Base-by-base conservation (phyloP, 2,888 invertebrate genomes). In the Caenorhabditis panamensis region DNA sequence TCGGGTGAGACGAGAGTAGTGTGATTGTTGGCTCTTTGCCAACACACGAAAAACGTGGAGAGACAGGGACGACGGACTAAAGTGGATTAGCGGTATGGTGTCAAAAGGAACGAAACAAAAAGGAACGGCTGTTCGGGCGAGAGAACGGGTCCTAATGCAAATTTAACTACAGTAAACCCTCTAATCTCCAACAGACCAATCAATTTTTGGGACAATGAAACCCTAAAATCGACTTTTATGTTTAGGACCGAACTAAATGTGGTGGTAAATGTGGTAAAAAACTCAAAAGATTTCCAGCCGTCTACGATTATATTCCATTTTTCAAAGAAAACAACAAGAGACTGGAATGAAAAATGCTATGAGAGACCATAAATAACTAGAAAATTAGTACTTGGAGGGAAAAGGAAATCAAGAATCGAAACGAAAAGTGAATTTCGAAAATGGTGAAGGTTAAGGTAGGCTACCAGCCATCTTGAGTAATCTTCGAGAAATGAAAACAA, bases 31-130 rank as follows among this genome's bases (percentile, higher is more conserved):
- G 62, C 62, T 54, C 54, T 28, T 6, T 47, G 71, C 71, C 62
- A 71, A 71, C 69, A 36, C 18, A 31, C 4, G 9, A 31, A 31
- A 31, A n/a, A n/a, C n/a, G n/a, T n/a, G n/a, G 31, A 31, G 31
- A 22, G 63, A 51, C 36, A 44, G 44, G 13, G n/a, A 47, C 36
- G n/a, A 13, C 11, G 24, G 31, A 20, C n/a, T 58, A 28, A 59
- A 54, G 72, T 72, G 72, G 72, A 73, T 73, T 73, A 73, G 72
- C 72, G 72, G 72, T 49, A 51, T 18, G 51, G 75, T 75, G 61
- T 18, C 75, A 67, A 66, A 73, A 59, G 37, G 53, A 56, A 49
- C 4, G 28, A 59, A 47, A n/a, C 20, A 28, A n/a, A 51, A 59
- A 13, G 20, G 41, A 41, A 41, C 41, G 41, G 41, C 9, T 16